phyloP scores from a whole-genome alignment of 2,888 invertebrate genomes.

The Cosmorhoe ocellata region DNA sequence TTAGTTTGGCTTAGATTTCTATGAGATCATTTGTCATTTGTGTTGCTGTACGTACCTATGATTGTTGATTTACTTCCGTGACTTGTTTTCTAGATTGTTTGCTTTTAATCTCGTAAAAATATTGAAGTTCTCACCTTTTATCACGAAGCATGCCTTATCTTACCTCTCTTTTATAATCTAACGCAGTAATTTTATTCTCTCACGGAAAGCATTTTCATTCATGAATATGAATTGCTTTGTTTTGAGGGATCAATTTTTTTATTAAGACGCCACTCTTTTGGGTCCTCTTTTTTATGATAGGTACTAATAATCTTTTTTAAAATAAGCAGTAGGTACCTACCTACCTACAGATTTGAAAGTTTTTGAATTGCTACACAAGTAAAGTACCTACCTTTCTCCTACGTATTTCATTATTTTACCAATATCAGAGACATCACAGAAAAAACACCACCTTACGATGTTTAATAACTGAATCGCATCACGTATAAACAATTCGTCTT shows the following conservation, averaged over 20 bases:
- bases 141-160: conserved; percentile 9
- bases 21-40: too few species aligned
- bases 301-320: conserved; percentile 43
- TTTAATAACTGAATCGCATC: conserved; percentile 54
- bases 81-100: background rate
- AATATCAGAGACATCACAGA: background rate
- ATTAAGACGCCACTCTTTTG: conserved; percentile 37
- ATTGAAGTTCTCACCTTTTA: background rate
- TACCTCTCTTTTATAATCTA: conserved; percentile 11
- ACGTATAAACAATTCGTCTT: conserved; percentile 68
- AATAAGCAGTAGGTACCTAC: conserved; percentile 16
- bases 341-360: too few species aligned
- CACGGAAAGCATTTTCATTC: conserved; percentile 54
- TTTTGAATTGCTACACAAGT: too few species aligned
- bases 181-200: conserved; percentile 38
- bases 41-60: too few species aligned
- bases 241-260: conserved; percentile 58
- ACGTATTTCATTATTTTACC: too few species aligned
- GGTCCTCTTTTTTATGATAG: conserved; percentile 24
- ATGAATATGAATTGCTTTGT: conserved; percentile 63
- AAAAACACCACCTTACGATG: background rate
- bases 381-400: too few species aligned
- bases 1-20: too few species aligned
- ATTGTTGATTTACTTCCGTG: too few species aligned
- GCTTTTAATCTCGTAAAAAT: background rate